Percentiles rank a stretch among this genome's conserved stretches.
These are phyloP conservation scores for Dipodomys ordii DNA, from an alignment of 2,113 vertebrate species.

Conservation along the genomic window DNA sequence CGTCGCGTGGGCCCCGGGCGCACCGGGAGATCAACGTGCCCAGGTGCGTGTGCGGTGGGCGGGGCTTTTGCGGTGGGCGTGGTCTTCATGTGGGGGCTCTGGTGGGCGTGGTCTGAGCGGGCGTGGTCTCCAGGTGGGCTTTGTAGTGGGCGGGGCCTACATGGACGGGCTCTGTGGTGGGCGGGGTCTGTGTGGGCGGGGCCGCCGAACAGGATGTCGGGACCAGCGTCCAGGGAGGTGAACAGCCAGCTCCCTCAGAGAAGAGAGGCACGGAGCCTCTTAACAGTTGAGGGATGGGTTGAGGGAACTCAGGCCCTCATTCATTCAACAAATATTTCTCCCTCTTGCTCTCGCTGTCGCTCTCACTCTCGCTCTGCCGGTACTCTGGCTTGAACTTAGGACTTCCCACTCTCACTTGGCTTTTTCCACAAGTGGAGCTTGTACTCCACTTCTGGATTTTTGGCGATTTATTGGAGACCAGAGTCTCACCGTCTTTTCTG, in stretches of 20 bases:
- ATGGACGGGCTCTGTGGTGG: background rate
- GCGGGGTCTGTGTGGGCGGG: background rate
- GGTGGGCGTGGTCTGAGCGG: background rate
- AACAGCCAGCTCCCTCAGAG: too few relatives aligned
- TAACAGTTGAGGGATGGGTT: background rate
- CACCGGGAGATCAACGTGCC: conserved; percentile 93
- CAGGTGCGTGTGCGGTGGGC: conserved; percentile 84
- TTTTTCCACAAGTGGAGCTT: too few relatives aligned
- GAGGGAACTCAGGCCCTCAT: background rate
- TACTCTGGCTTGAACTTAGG: too few relatives aligned
- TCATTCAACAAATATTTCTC: background rate
- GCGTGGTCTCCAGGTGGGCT: background rate
- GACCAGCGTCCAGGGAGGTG: too few relatives aligned
- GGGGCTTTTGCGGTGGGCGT: background rate
- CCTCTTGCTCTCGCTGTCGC: background rate
- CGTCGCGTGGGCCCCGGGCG: conserved; percentile 91
- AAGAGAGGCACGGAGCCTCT: too few relatives aligned
- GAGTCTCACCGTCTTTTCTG: too few relatives aligned
- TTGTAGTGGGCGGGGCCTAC: too few relatives aligned
- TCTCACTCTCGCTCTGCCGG: too few relatives aligned
- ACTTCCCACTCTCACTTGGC: too few relatives aligned
- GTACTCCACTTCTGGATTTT: too few relatives aligned
- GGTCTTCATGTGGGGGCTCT: background rate
- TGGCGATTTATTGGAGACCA: too few relatives aligned
- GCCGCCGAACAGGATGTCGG: too few relatives aligned